Evolutionary conservation across 2,888 invertebrate species (phyloP).

Genomic region (Ptycholaimellus sp.): DNA sequence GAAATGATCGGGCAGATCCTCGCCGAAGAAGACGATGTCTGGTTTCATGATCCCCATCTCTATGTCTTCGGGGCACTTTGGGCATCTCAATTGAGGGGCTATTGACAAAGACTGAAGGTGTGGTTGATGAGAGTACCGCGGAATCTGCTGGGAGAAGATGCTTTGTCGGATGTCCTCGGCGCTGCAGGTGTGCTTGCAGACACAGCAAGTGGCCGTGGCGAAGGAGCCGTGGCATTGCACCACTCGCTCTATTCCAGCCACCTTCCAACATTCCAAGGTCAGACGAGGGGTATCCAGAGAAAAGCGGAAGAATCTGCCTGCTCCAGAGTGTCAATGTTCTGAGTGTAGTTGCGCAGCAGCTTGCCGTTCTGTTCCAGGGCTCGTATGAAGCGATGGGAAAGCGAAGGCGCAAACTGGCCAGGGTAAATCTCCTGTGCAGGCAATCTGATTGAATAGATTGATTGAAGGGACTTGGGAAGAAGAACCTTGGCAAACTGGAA

Average conservation of each 20-base stretch:
- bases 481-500: conserved; percentile 51
- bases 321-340: conserved; percentile 72
- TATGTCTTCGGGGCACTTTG: conserved; percentile 14
- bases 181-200: conserved; percentile 46
- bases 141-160: conserved; percentile 11
- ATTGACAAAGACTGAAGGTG: not conserved
- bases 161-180: conserved; percentile 48
- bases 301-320: too few species aligned
- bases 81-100: conserved; percentile 13
- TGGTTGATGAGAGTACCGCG: not conserved
- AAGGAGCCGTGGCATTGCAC: conserved; percentile 83
- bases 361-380: conserved; percentile 51
- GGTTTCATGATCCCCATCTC: conserved; percentile 55
- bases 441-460: not conserved
- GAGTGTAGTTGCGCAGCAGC: conserved; percentile 61
- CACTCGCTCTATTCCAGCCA: conserved; percentile 55
- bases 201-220: conserved; percentile 60
- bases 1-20: conserved; percentile 58
- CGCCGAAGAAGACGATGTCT: conserved; percentile 82
- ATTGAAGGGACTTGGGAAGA: not conserved
- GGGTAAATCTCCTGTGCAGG: conserved; percentile 54
- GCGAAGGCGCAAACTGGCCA: conserved; percentile 58
- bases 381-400: conserved; percentile 59
- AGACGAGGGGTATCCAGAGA: too few species aligned
- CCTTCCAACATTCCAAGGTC: too few species aligned